Base-by-base conservation (phyloP, 2,797 vertebrate species). In the Anomalospiza imberbis region DNA sequence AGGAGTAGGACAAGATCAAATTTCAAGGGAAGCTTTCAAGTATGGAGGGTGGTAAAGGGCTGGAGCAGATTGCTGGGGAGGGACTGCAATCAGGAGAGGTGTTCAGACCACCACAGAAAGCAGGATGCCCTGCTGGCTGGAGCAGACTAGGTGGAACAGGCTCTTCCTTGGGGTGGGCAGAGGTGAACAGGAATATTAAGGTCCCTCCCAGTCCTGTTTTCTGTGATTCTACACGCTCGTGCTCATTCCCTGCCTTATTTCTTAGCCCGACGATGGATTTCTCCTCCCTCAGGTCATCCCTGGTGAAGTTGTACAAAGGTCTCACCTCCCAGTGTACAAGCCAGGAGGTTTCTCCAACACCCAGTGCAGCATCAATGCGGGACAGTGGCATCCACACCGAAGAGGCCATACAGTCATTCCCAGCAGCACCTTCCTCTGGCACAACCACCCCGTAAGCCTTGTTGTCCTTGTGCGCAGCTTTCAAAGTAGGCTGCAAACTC, bases 231-330 rank as follows among this genome's bases (percentile, higher is more conserved):
- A 80, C 84, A 48, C 0, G 72, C 78, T 96, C 32, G 93, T 91
- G 85, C 91, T 95, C 80, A 91, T 96, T 95, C 74, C 91, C 88
- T 95, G 95, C 95, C 95, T 94, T 96, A 90, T 95, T 94, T 94
- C 95, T 95, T 80, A 96, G 78, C 85, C 74, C 93, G 76, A 92
- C 88, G 89, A 94, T 96, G 89, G 84, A 95, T 94, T 96, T 97
- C 89, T 68, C 78, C 96, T 97, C 95, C 95, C 51, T 96, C 97
- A 99, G 99, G 98, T 99, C 98, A 18, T 98, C 98, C 88, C 98
- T 99, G 97, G 98, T 98, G 60, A 99, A 99, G 94, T 97, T 99
- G 93, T 98, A 99, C 89, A 99, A 98, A 98, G 98, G 98, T 62
- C 97, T 98, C 77, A 98, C 98, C 87, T 98, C 98, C 36, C 98